Evolutionary conservation across 2,797 vertebrate genomes (phyloP).

Genomic region (Cynopterus sphinx): DNA sequence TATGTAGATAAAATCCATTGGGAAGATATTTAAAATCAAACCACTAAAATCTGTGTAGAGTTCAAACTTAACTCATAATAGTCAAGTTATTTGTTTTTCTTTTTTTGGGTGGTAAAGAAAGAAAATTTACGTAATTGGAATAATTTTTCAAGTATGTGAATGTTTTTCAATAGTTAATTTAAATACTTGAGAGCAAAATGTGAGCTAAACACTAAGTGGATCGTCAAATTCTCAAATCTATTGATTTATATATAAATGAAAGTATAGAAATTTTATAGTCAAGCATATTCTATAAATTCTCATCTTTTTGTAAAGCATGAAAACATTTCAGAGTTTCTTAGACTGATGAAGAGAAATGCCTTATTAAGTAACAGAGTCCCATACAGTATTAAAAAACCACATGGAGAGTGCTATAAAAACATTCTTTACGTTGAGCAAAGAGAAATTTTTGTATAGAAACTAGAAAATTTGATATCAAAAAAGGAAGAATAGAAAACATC

Average conservation of each 20-base stretch:
- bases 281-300: constrained; percentile 42
- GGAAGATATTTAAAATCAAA: not conserved
- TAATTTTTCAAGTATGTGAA: constrained; percentile 1
- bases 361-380: constrained; percentile 55
- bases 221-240: constrained; percentile 40
- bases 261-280: constrained; percentile 11
- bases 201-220: constrained; percentile 34
- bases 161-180: not conserved
- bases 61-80: constrained; percentile 11
- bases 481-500: not conserved
- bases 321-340: constrained; percentile 55
- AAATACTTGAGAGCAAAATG: constrained; percentile 40
- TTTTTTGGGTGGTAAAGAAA: not conserved
- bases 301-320: constrained; percentile 20
- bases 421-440: constrained; percentile 26
- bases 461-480: not conserved
- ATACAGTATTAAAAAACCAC: constrained; percentile 52
- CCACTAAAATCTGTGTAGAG: not conserved
- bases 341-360: constrained; percentile 68
- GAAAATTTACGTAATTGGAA: not conserved
- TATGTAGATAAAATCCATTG: not conserved
- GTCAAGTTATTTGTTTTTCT: not conserved
- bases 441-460: not conserved
- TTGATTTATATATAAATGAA: constrained; percentile 50
- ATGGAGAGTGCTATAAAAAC: not conserved